Base-by-base conservation (phyloP, 2,888 invertebrate genomes). In the Idaea biselata region DNA sequence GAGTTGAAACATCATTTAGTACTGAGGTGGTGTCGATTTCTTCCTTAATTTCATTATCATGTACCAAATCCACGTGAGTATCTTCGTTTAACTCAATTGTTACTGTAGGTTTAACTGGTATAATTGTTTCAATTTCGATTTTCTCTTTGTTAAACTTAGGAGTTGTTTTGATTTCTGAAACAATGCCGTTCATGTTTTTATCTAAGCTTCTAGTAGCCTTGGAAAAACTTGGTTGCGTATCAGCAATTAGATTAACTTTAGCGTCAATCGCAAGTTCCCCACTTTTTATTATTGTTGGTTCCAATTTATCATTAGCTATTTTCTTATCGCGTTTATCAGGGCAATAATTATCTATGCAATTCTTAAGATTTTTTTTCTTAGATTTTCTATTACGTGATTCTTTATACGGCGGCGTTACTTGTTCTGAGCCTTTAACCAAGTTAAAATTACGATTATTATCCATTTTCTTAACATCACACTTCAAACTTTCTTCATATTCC, bases 401-500 rank as follows among this genome's bases (percentile, higher is more conserved):
- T 16, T 63, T 68, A n/a, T 55, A 53, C 17, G 65, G 61, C 18
- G 63, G 57, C 2, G 64, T 65, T 57, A 62, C 63, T 17, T 67
- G 61, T 65, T 73, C 73, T 8, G 68, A 44, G 3, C 83, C 85
- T 75, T 86, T 87, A 0, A 86, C 79, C 65, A 83, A 69, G 68
- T 77, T 81, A 18, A 75, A 73, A 57, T 81, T 77, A 64, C 76
- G 75, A 6, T 78, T 68, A 58, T 81, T 80, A 18, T 83, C 79
- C 16, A 68, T 71, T 61, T 82, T 86, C 60, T 78, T 81, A 6
- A 76, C 76, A 32, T 86, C 86, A 18, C 82, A 76, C 68, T 87
- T 91, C 61, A 80, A 79, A 61, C 78, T 85, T 59, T 89, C 85
- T 69, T 87, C 84, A 33, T 89, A 90, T 31, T 84, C 70, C 93